Evolutionary conservation across 2,888 invertebrate species (phyloP).

Genomic region (Pinctada fucata): DNA sequence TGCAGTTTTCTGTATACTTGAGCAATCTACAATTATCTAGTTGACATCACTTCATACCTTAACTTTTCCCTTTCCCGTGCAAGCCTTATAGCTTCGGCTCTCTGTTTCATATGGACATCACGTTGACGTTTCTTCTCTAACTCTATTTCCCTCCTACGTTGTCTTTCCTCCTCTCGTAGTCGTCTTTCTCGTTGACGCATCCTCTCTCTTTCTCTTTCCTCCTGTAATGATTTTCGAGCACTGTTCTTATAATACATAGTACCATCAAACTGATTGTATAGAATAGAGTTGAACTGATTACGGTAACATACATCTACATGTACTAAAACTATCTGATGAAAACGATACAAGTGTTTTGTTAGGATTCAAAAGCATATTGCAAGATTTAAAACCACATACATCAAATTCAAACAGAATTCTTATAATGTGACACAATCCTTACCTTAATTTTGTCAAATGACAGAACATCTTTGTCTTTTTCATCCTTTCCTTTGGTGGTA

Average conservation of each 20-base stretch:
- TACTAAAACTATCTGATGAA: too few species aligned
- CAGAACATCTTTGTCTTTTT: conserved; percentile 61
- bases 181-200: conserved; percentile 85
- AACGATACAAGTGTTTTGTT: too few species aligned
- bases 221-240: conserved; percentile 50
- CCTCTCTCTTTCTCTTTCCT: conserved; percentile 78
- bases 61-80: conserved; percentile 79
- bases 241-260: too few species aligned
- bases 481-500: conserved; percentile 28
- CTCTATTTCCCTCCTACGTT: conserved; percentile 80
- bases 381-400: too few species aligned
- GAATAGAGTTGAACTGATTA: too few species aligned
- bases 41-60: conserved; percentile 50
- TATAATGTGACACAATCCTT: conserved; percentile 12
- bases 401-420: too few species aligned
- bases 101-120: conserved; percentile 84
- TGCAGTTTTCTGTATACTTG: too few species aligned
- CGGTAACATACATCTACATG: too few species aligned
- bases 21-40: too few species aligned
- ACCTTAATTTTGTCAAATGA: conserved; percentile 75
- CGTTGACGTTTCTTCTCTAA: conserved; percentile 87
- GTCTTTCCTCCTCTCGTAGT: conserved; percentile 87
- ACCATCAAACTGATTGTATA: too few species aligned
- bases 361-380: too few species aligned
- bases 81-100: conserved; percentile 89